Base-by-base conservation (phyloP, 2,797 vertebrate species). In the Centropyge bicolor region DNA sequence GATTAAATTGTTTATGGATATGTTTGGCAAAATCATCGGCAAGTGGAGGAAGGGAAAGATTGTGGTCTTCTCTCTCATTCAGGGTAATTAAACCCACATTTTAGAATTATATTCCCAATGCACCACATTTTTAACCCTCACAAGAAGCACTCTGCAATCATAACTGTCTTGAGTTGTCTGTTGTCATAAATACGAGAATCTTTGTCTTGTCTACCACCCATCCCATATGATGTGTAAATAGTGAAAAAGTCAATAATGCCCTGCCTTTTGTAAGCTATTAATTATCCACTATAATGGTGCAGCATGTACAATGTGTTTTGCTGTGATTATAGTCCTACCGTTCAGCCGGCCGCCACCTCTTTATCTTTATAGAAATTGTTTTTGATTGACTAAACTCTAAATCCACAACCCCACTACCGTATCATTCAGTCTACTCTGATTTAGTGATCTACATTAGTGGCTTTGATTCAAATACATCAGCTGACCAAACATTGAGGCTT, bases 401-500 rank as follows among this genome's bases (percentile, higher is more conserved):
- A 74, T 35, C n/a, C 24, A 68, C 13, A 63, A 1, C 14, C 31
- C 6, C 8, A 3, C 48, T 38, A 60, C 22, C 65, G 51, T 54
- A 43, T 82, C 19, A 76, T 19, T 74, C 17, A 55, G 38, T 72
- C 56, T 45, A 51, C 12, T 70, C 16, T 60, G 20, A 70, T 64
- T 40, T 24, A 14, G 59, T 71, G 66, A 74, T 72, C 38, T 70
- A 81, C 71, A 70, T 78, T 14, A 36, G 45, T 70, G 67, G 49
- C 36, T 48, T 56, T 77, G 48, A 84, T 79, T 86, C 48, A 83
- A 76, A 70, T 43, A 64, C 49, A 73, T 75, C 59, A 6, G 3
- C 76, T 85, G 79, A 79, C 62, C 67, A 87, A 83, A 79, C 71
- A 78, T 17, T 54, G 59, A 62, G 19, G 67, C 43, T 64, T 78